These are phyloP conservation scores for Streptopelia turtur DNA, from an alignment of 2,797 vertebrate species.

Conservation along the genomic window DNA sequence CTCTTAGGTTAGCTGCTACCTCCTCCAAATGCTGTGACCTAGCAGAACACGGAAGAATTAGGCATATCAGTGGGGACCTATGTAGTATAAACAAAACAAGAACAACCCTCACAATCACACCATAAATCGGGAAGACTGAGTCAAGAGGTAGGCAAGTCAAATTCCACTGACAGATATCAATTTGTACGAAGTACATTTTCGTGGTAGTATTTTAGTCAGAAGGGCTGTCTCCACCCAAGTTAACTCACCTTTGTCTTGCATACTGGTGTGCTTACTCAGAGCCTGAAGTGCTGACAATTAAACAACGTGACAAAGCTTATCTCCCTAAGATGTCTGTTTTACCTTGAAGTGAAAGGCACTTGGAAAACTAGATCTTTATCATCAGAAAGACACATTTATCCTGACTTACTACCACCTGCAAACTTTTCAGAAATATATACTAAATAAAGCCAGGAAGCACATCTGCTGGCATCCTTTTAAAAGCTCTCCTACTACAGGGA, in stretches of 20 bases:
- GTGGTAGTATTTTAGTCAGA: background rate
- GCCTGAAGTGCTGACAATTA: background rate
- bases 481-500: background rate
- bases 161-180: background rate
- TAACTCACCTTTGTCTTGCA: conserved; percentile 8
- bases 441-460: conserved; percentile 1
- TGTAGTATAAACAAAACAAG: background rate
- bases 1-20: conserved; percentile 85
- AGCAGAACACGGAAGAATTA: background rate
- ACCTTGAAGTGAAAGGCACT: background rate
- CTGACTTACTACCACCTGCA: background rate
- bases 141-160: background rate
- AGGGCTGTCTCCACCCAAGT: background rate
- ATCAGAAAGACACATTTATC: background rate
- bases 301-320: background rate
- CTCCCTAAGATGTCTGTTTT: background rate
- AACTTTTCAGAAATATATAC: background rate
- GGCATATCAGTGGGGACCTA: background rate
- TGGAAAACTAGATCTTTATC: background rate
- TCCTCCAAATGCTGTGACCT: conserved; percentile 89
- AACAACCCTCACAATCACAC: background rate
- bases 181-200: conserved; percentile 20
- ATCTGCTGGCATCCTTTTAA: background rate
- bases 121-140: background rate
- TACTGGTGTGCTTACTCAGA: conserved; percentile 9